A percentile compares a stretch with the other conserved stretches of the same genome.
Conservation (phyloP, 2,113 vertebrate genomes). For the Osmerus mordax region DNA sequence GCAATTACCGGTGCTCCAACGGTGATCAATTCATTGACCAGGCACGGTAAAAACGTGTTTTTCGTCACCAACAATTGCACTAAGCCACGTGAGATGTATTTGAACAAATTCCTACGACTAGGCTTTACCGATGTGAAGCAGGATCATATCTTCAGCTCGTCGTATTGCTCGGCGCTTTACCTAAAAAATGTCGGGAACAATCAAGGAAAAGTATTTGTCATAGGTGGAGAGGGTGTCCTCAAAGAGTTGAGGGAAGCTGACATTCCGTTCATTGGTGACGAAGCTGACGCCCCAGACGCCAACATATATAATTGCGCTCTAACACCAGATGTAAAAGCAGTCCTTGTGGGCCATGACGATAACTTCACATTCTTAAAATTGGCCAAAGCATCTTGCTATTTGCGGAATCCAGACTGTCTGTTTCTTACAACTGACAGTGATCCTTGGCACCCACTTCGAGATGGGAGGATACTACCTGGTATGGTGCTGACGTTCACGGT, state of each 20-base stretch:
- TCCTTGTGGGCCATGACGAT: conserved; percentile 88
- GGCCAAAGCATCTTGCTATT: conserved; percentile 83
- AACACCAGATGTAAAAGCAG: conserved; percentile 78
- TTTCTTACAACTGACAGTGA: conserved; percentile 89
- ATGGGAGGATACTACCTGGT: conserved; percentile 86
- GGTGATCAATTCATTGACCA: conserved; percentile 76
- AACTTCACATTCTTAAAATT: conserved; percentile 85
- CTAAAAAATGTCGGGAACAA: conserved; percentile 77
- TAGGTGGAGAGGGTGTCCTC: conserved; percentile 83
- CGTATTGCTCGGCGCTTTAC: conserved; percentile 83
- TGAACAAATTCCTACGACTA: conserved; percentile 79
- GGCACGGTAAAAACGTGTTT: conserved; percentile 76
- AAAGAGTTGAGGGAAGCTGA: conserved; percentile 80
- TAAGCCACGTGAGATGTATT: conserved; percentile 79
- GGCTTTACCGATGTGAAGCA: conserved; percentile 79
- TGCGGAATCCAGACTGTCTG: conserved; percentile 83
- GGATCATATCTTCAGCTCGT: conserved; percentile 87
- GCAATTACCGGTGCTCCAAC: conserved; percentile 76
- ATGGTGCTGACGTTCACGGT: conserved; percentile 34
- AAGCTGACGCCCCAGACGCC: conserved; percentile 55
- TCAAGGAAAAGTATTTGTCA: conserved; percentile 75
- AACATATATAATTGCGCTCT: conserved; percentile 69
- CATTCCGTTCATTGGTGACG: conserved; percentile 64
- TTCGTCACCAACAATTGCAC: conserved; percentile 91
- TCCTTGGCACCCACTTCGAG: conserved; percentile 86